Evolutionary conservation across 1,140 invertebrate species (phyloP).

Genomic region (Harpegnathos saltator): DNA sequence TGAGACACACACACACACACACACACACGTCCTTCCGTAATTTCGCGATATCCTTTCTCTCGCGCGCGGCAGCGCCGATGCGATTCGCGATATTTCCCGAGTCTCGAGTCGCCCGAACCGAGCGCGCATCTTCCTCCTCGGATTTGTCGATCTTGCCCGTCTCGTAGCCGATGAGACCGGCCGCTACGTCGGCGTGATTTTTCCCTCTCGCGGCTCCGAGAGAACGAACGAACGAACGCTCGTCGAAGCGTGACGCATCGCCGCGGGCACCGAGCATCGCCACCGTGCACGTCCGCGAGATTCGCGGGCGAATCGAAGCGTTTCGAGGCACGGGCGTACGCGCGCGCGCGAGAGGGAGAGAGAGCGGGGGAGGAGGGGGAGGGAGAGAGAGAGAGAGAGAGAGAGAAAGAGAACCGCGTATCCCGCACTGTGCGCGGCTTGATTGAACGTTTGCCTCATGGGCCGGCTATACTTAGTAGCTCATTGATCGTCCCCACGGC

Average conservation of each 20-base stretch:
- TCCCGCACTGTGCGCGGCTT: constrained; percentile 65
- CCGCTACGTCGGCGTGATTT: constrained; percentile 15
- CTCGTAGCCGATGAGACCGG: no score
- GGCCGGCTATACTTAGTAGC: constrained; percentile 71
- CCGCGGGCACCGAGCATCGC: constrained; percentile 41
- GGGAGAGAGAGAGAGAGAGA: no score
- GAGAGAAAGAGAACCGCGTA: no score
- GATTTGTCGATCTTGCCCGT: neutral
- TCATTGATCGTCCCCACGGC: constrained; percentile 76
- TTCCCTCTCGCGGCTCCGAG: neutral
- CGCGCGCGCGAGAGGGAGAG: no score
- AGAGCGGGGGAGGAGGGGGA: no score
- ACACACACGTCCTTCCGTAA: no score
- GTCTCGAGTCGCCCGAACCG: no score
- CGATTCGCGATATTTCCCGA: neutral
- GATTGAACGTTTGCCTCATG: constrained; percentile 74
- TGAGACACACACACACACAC: no score
- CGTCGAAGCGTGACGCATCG: constrained; percentile 49
- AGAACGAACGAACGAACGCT: constrained; percentile 19
- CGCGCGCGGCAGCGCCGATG: no score
- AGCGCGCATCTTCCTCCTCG: neutral
- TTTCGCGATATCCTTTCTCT: no score
- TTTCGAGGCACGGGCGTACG: constrained; percentile 73
- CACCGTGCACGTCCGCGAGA: constrained; percentile 67
- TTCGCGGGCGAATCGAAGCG: constrained; percentile 77